Evolutionary conservation across 1,140 invertebrate genomes (phyloP), one percentile per base, ranked within the genome.

Genomic region (Polypedilum pembai): DNA sequence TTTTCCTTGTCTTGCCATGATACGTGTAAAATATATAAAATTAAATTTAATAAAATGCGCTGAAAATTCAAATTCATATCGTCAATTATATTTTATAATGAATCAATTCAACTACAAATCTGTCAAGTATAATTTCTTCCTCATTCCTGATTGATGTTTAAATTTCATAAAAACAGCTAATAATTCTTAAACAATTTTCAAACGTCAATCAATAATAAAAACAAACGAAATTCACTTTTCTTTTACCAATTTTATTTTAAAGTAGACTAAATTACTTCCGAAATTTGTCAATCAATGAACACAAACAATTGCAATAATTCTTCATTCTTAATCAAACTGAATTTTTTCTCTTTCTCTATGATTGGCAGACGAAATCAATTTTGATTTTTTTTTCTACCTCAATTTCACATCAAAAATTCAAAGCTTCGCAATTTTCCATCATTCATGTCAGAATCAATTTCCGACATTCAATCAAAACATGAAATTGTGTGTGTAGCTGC

Each of bases 341-440:
- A 56, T 4, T 45, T 56, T 56, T 15, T 56, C 12, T 56, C 12
- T 56, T 45, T 45, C 8, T 45, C 5, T n/a, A 41, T 41, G 40
- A 10, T 8, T 56, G 12, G 45, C 45, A 56, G 10, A 56, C 45
- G 12, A 56, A 56, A 56, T 56, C 45, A 56, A 56, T 56, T 56
- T 56, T 56, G 12, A 56, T 1, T 15, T 56, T 12, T 45, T 56
- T 33, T 56, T 56, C 3, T 56, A n/a, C n/a, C 45, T 15, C 45
- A n/a, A n/a, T n/a, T n/a, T 56, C 45, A n/a, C 45, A 56, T 56
- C 45, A 56, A 56, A 56, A 56, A 56, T 56, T 56, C n/a, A 56
- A 56, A 56, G n/a, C 12, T 12, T 56, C 12, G 45, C 45, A 56
- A 56, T 56, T 56, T 56, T 56, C 45, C n/a, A 56, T 56, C 45